A percentile compares a stretch with the other conserved stretches of the same genome.
Conservation (phyloP, 2,888 invertebrate genomes). For the Tetragonula carbonaria region DNA sequence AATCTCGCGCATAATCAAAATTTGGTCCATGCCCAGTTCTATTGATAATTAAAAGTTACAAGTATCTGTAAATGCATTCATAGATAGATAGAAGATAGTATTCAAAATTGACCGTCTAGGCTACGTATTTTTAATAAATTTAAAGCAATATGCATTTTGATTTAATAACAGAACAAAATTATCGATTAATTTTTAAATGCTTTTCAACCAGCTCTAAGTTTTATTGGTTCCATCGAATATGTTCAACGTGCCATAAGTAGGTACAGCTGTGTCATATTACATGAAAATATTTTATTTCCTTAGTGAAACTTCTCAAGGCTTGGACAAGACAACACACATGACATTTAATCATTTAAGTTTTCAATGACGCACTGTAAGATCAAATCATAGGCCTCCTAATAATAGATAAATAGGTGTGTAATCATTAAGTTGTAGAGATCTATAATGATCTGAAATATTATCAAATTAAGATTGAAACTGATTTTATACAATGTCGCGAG, state of each 20-base stretch:
- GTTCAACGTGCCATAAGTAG: conserved; percentile 61
- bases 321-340: conserved; percentile 47
- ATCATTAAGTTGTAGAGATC: conserved; percentile 64
- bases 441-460: conserved; percentile 52
- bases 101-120: conserved; percentile 17
- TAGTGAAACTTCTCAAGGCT: conserved; percentile 52
- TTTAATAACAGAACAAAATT: conserved; percentile 27
- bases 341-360: conserved; percentile 49
- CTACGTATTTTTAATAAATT: conserved; percentile 9
- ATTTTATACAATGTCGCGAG: not conserved
- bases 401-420: conserved; percentile 69
- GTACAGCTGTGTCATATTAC: conserved; percentile 57
- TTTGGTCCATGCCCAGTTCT: conserved; percentile 47
- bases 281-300: conserved; percentile 63
- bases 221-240: conserved; percentile 28
- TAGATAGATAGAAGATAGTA: not conserved
- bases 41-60: conserved; percentile 16
- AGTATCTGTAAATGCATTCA: conserved; percentile 12
- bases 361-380: conserved; percentile 64
- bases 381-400: conserved; percentile 73
- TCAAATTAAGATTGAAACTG: conserved; percentile 1
- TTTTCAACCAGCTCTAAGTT: conserved; percentile 6
- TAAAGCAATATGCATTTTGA: conserved; percentile 4
- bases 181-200: conserved; percentile 29
- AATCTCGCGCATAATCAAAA: conserved; percentile 22